Base-by-base conservation (phyloP, 2,113 vertebrate species). In the Gnathonemus echidnorhynchus region DNA sequence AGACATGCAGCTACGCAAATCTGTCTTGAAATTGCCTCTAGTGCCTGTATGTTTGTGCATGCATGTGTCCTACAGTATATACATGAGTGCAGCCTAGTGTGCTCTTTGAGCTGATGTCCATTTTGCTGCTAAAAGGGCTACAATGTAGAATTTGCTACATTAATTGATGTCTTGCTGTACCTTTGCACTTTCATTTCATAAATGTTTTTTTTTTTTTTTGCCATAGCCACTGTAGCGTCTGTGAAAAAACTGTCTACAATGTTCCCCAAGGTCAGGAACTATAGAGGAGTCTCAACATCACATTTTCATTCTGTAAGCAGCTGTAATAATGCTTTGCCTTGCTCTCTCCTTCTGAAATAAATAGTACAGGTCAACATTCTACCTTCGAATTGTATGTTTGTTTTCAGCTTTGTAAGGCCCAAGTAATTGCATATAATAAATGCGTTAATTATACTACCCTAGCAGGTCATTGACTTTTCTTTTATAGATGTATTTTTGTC, bases 401-500 rank as follows among this genome's bases (percentile, higher is more conserved):
- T 62, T 66, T 90, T 31, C 13, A 80, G 50, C 46, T 86, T 85
- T 48, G 35, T 86, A 66, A 90, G 52, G 35, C 24, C 83, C 58
- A 42, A 46, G 39, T 50, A 90, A 90, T 52, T 70, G 48, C 56
- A 86, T 66, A 48, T n/a, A 86, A 70, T 74, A 39, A 90, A 66
- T 24, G 6, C 24, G 74, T 74, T 87, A 35, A 66, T 74, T 74
- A 70, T 90, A 35, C 53, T 11, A 39, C 24, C 46, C 50, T 80
- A 88, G 8, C 58, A 50, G 31, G 31, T 19, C 46, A 87, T 52
- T 87, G 19, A 70, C 42, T 90, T 50, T 39, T 27, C 45, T 52
- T 90, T 90, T 86, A 85, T 27, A 90, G 27, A 48, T 24, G 27
- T 74, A 70, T 66, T 87, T 66, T 39, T 89, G 66, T 58, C 50